Conservation (phyloP, 2,113 vertebrate genomes). For the Xenopus tropicalis region UCB_Xtro_10.0 CM004447.2:131895501-131896000, state of each 20-base stretch:
- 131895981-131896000: too few species aligned
- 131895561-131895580: slow-evolving; percentile 79
- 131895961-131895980: too few species aligned
- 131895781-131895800: slow-evolving; percentile 66
- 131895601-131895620: slow-evolving; percentile 93
- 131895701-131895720: slow-evolving; percentile 89
- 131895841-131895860: slow-evolving; percentile 60
- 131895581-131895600: slow-evolving; percentile 95
- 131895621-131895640: slow-evolving; percentile 96
- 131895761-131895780: slow-evolving; percentile 67
- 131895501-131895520: slow-evolving; percentile 16
- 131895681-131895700: slow-evolving; percentile 93
- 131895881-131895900: slow-evolving; percentile 50
- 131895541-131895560: slow-evolving; percentile 35
- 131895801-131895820: slow-evolving; percentile 67
- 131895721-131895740: slow-evolving; percentile 77
- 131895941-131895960: background rate
- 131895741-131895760: slow-evolving; percentile 53
- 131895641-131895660: slow-evolving; percentile 99
- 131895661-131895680: slow-evolving; percentile 97
- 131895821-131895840: slow-evolving; percentile 69
- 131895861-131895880: slow-evolving; percentile 56
- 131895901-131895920: slow-evolving; percentile 39
- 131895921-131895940: background rate
- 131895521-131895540: slow-evolving; percentile 21